A percentile compares a stretch with the other conserved stretches of the same genome.
phyloP scores from a whole-genome alignment of 35 echinoderm and acorn worm genomes.

The Lytechinus variegatus region DNA sequence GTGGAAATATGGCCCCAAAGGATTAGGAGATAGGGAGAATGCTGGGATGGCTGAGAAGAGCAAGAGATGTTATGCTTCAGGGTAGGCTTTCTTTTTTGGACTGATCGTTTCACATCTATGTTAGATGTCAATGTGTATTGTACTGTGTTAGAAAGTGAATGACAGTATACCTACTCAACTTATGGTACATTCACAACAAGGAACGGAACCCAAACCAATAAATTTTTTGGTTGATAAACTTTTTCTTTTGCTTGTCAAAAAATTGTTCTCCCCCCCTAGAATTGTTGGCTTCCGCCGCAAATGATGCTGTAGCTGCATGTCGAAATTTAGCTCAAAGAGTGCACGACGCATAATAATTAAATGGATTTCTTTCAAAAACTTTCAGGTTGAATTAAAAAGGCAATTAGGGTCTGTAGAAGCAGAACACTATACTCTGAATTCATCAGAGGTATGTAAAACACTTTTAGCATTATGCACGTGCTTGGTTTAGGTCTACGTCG shows the following conservation, averaged over 20 bases:
- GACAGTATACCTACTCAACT: background rate
- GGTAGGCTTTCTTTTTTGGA: background rate
- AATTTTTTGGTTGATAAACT: no score
- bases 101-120: background rate
- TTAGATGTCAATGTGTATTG: background rate
- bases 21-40: background rate
- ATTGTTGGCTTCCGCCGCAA: no score
- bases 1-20: background rate
- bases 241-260: no score
- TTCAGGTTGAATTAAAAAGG: no score
- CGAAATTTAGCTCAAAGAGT: no score
- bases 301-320: no score
- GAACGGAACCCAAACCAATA: no score
- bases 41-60: background rate
- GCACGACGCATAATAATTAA: no score
- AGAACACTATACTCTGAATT: background rate
- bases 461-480: background rate
- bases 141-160: background rate
- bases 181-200: no score
- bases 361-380: no score
- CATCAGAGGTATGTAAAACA: background rate
- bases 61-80: background rate
- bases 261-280: no score
- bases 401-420: no score
- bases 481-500: background rate